These are phyloP conservation scores for Hymenochirus boettgeri DNA, from an alignment of 2,113 vertebrate species.

Conservation along the genomic window DNA sequence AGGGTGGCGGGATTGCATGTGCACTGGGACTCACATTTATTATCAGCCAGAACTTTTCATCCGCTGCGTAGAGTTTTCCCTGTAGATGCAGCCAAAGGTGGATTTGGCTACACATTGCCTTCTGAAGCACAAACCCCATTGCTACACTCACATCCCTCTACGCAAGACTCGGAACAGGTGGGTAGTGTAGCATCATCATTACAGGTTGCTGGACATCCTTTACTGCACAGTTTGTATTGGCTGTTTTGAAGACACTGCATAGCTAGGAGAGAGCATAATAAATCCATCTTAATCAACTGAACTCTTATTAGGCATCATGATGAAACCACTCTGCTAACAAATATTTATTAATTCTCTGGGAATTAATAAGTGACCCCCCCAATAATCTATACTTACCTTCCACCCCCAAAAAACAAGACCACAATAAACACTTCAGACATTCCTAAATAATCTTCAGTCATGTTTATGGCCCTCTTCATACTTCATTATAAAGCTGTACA, in stretches of 20 bases:
- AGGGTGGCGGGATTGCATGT: slow-evolving; percentile 47
- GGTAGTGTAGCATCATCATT: slow-evolving; percentile 46
- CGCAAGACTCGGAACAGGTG: slow-evolving; percentile 53
- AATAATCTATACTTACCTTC: too few relatives aligned
- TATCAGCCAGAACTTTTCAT: slow-evolving; percentile 57
- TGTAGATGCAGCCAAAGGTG: slow-evolving; percentile 60
- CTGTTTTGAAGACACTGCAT: slow-evolving; percentile 60
- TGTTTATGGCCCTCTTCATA: too few relatives aligned
- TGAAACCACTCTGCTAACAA: too few relatives aligned
- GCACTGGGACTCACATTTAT: slow-evolving; percentile 51
- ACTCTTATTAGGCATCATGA: too few relatives aligned
- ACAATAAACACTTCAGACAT: too few relatives aligned
- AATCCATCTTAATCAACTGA: too few relatives aligned
- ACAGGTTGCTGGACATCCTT: slow-evolving; percentile 62
- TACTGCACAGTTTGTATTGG: slow-evolving; percentile 61
- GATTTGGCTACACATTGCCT: slow-evolving; percentile 50
- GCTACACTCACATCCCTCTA: slow-evolving; percentile 61
- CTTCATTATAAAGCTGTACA: too few relatives aligned
- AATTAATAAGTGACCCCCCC: too few relatives aligned
- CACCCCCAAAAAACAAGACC: too few relatives aligned
- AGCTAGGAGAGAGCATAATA: not conserved
- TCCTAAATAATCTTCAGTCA: too few relatives aligned
- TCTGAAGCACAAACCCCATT: slow-evolving; percentile 57
- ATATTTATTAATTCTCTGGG: too few relatives aligned
- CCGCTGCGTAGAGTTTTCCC: slow-evolving; percentile 51